phyloP scores from a whole-genome alignment of 1,140 invertebrate genomes.

The Kradibia gibbosae region DNA sequence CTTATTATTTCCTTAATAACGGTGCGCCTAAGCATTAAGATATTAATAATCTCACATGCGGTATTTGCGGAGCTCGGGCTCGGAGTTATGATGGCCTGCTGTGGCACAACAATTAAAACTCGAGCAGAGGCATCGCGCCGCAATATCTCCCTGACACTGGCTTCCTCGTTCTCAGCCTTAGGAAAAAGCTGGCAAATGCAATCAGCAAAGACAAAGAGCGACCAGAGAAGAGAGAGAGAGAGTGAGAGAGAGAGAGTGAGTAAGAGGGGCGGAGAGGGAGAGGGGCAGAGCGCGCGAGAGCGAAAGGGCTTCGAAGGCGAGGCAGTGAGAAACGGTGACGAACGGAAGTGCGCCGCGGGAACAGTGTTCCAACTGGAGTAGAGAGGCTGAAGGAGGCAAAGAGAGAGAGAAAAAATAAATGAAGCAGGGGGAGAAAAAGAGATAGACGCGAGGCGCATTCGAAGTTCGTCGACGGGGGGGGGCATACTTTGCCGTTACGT shows the following conservation, averaged over 20 bases:
- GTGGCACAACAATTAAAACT: slow-evolving; percentile 23
- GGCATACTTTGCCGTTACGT: slow-evolving; percentile 36
- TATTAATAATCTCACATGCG: background rate
- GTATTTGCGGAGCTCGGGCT: background rate
- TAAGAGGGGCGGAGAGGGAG: background rate
- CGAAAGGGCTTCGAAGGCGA: too few relatives aligned
- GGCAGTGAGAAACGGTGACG: background rate
- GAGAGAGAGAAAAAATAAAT: background rate
- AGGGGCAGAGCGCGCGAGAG: background rate
- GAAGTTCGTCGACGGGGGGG: slow-evolving; percentile 6
- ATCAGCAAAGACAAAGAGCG: slow-evolving; percentile 34
- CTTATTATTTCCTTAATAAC: slow-evolving; percentile 4
- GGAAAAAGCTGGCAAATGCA: slow-evolving; percentile 26
- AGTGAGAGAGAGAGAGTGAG: background rate
- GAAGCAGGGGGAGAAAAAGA: background rate
- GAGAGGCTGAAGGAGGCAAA: background rate
- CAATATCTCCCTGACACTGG: slow-evolving; percentile 3
- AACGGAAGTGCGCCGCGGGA: background rate
- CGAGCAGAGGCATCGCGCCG: slow-evolving; percentile 31
- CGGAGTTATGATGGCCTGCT: background rate
- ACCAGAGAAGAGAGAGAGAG: slow-evolving; percentile 14
- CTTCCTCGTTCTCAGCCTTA: background rate
- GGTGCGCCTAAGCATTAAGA: background rate
- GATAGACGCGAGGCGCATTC: background rate
- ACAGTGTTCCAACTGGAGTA: background rate